Evolutionary conservation across 1,140 invertebrate genomes (phyloP).

Genomic region (Coptotermes formosanus): DNA sequence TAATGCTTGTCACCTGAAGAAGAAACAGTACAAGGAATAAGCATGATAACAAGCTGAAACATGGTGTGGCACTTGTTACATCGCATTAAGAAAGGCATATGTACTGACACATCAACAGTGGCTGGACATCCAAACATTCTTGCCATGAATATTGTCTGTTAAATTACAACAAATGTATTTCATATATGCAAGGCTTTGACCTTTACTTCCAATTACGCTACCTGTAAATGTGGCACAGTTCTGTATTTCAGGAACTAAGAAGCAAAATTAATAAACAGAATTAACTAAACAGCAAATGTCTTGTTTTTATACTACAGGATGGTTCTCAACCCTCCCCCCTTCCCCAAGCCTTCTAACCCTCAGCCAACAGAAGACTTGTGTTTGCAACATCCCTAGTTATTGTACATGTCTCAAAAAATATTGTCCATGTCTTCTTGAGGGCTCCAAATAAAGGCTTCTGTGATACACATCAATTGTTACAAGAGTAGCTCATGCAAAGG

Average conservation of each 20-base stretch:
- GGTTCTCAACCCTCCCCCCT: neutral
- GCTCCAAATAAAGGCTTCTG: neutral
- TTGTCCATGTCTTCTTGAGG: neutral
- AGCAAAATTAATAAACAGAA: neutral
- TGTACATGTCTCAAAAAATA: neutral
- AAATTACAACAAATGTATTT: neutral
- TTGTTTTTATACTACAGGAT: neutral
- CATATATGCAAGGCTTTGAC: neutral
- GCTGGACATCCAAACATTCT: neutral
- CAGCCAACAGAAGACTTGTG: no score
- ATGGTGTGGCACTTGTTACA: no score
- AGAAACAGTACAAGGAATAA: no score
- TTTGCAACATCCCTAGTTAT: neutral
- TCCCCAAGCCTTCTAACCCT: no score
- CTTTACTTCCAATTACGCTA: neutral
- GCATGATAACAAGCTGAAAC: no score
- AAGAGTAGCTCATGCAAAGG: neutral
- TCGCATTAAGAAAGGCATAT: no score
- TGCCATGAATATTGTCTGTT: neutral
- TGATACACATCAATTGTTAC: neutral
- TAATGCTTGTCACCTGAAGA: no score
- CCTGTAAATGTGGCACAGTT: neutral
- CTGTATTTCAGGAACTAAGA: neutral
- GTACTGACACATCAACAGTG: neutral
- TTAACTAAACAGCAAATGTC: neutral